Evolutionary conservation across 1,140 invertebrate genomes (phyloP), one percentile per base, ranked within the genome.

Genomic region (Cyrtorhinus lividipennis): DNA sequence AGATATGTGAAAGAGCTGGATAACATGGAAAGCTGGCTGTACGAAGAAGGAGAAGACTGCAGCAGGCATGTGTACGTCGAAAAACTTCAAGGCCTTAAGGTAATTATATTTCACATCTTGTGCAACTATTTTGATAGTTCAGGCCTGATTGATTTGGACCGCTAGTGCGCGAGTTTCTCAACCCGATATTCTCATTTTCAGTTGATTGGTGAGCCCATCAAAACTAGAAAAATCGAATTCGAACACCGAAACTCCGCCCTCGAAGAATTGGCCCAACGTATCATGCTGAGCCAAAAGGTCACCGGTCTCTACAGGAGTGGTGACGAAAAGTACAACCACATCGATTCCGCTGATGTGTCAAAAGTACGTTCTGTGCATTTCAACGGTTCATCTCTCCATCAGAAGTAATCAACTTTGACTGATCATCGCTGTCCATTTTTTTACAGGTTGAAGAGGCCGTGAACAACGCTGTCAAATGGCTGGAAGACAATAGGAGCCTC

Each of bases 11-110:
- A 24, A n/a, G 46, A 62, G 10, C 78, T 99, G 12, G 87, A 90
- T 68, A 80, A 87, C 23, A 88, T 92, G 66, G 95, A 98, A 76
- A 86, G 88, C 70, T 99, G 96, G 96, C 75, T 99, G 0, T 99
- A 99, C 71, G 90, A 92, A 65, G 84, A 86, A 62, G 95, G 95
- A 0, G 92, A 95, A 73, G 90, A 98, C 69, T 90, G 92, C 71
- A 83, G 86, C 56, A 85, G 89, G 77, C 85, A 90, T 69, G 81
- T 90, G 61, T 91, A 91, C 68, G 72, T 80, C 12, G 81, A 88
- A 60, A 80, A 80, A 70, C 71, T 90, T 24, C 69, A 75, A 24
- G 71, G 75, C 24, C 73, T 91, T 18, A 85, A 83, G 74, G 84
- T 85, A 73, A 69, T 69, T 2, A 24, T 38, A n/a, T 15, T 10